A percentile compares a stretch with the other conserved stretches of the same genome.
Conservation (phyloP, 2,113 vertebrate species). For the Ctenomys sociabilis region DNA sequence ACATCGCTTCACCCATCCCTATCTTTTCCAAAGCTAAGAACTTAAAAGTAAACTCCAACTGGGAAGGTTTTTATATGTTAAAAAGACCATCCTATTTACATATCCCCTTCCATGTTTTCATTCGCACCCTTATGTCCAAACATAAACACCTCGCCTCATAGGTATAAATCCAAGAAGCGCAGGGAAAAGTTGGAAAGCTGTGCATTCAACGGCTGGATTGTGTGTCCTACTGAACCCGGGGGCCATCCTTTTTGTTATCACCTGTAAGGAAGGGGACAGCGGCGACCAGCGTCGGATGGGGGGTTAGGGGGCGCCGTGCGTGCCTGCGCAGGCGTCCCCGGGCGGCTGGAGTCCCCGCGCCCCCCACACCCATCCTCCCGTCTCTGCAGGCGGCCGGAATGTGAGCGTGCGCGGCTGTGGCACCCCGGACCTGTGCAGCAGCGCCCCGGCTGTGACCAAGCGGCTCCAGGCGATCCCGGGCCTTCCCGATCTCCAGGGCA, state of each 20-base stretch:
- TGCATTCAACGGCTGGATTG: too few species aligned
- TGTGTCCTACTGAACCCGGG: background rate
- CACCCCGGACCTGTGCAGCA: slow-evolving; percentile 19
- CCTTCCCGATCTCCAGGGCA: background rate
- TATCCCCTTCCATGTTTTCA: background rate
- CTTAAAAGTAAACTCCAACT: background rate
- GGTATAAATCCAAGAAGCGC: background rate
- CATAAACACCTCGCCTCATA: background rate
- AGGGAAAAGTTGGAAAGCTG: background rate
- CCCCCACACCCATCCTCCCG: background rate
- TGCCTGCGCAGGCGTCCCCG: background rate
- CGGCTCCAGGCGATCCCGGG: background rate
- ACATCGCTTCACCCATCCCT: background rate
- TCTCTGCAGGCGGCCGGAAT: background rate
- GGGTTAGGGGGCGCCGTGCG: background rate
- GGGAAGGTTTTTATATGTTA: background rate
- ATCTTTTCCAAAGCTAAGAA: background rate
- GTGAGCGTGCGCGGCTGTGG: background rate
- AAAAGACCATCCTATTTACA: background rate
- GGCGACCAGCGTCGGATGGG: background rate
- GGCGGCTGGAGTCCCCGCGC: background rate
- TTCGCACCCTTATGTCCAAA: background rate
- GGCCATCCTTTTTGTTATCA: background rate
- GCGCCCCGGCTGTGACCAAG: rapidly evolving
- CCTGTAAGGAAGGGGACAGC: background rate